Percentiles rank a stretch among this genome's conserved stretches.
Evolutionary conservation across 2,797 vertebrate genomes (phyloP).

Genomic region (Peromyscus melanophrys): DNA sequence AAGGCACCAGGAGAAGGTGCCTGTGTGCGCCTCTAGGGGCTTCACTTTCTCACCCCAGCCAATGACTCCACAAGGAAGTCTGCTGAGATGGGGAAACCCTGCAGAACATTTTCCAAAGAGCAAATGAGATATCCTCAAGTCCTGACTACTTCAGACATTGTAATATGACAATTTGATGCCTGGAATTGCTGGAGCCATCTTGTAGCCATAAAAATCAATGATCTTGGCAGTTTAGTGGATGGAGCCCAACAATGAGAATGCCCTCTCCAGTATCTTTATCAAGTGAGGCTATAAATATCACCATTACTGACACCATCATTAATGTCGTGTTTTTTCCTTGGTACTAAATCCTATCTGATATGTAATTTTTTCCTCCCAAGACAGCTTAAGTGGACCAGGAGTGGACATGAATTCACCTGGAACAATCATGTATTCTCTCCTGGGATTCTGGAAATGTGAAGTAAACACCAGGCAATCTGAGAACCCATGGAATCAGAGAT

Average conservation of each 20-base stretch:
- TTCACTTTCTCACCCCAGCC: neutral
- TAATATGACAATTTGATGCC: neutral
- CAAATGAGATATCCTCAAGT: neutral
- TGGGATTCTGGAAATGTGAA: neutral
- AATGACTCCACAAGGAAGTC: neutral
- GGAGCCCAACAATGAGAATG: neutral
- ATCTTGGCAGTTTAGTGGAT: neutral
- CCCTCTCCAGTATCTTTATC: neutral
- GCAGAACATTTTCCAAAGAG: neutral
- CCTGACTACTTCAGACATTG: neutral
- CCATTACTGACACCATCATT: neutral
- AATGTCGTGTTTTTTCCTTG: neutral
- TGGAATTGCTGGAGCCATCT: neutral
- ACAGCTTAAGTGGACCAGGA: neutral
- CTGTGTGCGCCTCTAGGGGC: neutral
- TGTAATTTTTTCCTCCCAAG: neutral
- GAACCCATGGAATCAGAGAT: neutral
- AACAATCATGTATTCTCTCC: neutral
- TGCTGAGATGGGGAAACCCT: neutral
- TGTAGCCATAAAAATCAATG: neutral
- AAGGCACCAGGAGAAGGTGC: neutral
- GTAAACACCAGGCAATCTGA: neutral
- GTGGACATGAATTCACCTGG: neutral
- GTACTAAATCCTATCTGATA: neutral
- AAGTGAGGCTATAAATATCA: neutral